These are phyloP conservation scores for Acropternis orthonyx DNA, from an alignment of 2,797 vertebrate species.

Conservation along the genomic window DNA sequence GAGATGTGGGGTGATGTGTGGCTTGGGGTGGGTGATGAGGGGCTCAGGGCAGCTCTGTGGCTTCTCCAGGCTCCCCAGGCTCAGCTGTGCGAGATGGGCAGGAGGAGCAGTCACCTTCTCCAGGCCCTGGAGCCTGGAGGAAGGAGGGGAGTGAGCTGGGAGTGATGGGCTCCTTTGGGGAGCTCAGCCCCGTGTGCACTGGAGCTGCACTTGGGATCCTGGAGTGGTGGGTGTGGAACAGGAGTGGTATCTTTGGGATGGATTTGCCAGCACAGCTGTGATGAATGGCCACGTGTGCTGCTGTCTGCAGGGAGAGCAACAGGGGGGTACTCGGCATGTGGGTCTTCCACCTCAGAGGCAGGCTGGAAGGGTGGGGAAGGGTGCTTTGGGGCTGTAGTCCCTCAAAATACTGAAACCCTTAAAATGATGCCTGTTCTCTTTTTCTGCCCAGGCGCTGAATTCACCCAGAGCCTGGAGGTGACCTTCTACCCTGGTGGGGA, in stretches of 20 bases:
- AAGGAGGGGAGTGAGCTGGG: background rate
- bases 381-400: background rate
- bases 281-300: fast-evolving
- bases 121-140: background rate
- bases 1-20: background rate
- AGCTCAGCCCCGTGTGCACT: fast-evolving
- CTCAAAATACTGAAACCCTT: background rate
- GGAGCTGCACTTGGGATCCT: fast-evolving
- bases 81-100: background rate
- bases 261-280: fast-evolving
- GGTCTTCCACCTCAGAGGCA: conserved; percentile 80
- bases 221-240: fast-evolving
- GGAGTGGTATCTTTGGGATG: background rate
- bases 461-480: conserved; percentile 84
- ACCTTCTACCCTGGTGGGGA: conserved; percentile 88
- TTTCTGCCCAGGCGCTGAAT: conserved; percentile 83
- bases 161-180: background rate
- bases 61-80: fast-evolving
- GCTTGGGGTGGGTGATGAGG: background rate
- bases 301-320: conserved; percentile 83
- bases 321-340: conserved; percentile 85
- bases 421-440: fast-evolving
- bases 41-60: fast-evolving
- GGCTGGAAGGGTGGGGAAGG: background rate
- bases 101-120: background rate